phyloP scores from a whole-genome alignment of 2,797 vertebrate genomes.

The Philypnodon macrostomus region DNA sequence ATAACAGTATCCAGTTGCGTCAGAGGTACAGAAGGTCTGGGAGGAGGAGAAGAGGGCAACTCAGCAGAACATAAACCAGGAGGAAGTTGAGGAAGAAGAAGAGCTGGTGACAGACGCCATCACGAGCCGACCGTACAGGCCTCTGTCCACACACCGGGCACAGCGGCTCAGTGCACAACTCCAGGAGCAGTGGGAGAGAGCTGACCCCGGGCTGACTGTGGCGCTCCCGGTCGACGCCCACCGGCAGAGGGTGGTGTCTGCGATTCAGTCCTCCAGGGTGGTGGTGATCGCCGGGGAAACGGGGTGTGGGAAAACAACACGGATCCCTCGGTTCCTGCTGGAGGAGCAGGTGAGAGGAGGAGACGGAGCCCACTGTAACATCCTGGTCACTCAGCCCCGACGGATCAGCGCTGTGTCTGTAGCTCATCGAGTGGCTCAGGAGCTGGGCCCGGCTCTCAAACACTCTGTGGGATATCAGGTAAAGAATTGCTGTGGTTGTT shows the following conservation, averaged over 20 bases:
- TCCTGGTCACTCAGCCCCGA: conserved; percentile 93
- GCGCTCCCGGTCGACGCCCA: conserved; percentile 88
- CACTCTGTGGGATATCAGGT: conserved; percentile 92
- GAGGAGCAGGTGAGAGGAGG: conserved; percentile 82
- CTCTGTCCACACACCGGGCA: conserved; percentile 71
- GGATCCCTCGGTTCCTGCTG: conserved; percentile 91
- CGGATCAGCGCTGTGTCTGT: conserved; percentile 95
- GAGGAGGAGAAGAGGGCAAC: conserved; percentile 68
- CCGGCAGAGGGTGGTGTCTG: conserved; percentile 79
- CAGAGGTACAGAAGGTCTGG: conserved; percentile 76
- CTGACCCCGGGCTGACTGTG: conserved; percentile 57
- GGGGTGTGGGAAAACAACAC: conserved; percentile 94
- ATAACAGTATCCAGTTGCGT: conserved; percentile 82
- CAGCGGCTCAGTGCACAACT: conserved; percentile 75
- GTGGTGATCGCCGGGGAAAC: conserved; percentile 93
- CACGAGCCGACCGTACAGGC: conserved; percentile 80
- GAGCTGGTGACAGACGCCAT: conserved; percentile 81
- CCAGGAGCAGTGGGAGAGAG: conserved; percentile 81
- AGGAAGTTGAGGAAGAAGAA: conserved; percentile 75
- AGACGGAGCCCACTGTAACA: conserved; percentile 84
- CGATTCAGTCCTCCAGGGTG: conserved; percentile 83
- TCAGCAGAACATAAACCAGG: conserved; percentile 23
- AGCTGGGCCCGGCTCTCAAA: conserved; percentile 87
- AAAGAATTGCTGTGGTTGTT: conserved; percentile 11
- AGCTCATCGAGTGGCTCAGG: conserved; percentile 88